Evolutionary conservation across 2,888 invertebrate genomes (phyloP).

Genomic region (Polylopha cassiicola): DNA sequence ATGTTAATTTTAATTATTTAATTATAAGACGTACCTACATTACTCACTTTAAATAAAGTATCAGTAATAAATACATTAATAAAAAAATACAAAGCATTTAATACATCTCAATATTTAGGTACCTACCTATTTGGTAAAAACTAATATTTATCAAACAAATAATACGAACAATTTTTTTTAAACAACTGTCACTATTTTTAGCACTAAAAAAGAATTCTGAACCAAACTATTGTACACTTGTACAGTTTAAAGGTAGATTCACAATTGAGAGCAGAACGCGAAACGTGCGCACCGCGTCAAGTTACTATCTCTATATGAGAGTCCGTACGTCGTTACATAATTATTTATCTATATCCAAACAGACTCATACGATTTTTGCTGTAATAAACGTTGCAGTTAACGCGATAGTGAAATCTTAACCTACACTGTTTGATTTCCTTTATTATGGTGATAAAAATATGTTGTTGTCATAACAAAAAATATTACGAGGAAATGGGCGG

Average conservation of each 20-base stretch:
- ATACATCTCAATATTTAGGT: constrained; percentile 3
- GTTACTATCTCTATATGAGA: constrained; percentile 45
- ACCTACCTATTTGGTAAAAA: too few relatives aligned
- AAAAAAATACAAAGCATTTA: neutral
- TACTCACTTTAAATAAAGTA: neutral
- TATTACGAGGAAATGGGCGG: too few relatives aligned
- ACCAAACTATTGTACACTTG: neutral
- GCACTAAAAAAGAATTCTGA: constrained; percentile 7
- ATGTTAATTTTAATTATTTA: constrained; percentile 18
- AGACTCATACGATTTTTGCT: constrained; percentile 20
- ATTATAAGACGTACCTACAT: neutral
- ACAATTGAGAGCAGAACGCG: constrained; percentile 4
- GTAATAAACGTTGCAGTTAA: constrained; percentile 11
- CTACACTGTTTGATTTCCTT: too few relatives aligned
- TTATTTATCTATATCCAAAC: constrained; percentile 32
- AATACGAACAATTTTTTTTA: too few relatives aligned
- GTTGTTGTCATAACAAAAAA: too few relatives aligned
- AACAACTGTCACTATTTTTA: too few relatives aligned
- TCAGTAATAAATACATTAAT: constrained; percentile 7
- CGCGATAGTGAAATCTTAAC: constrained; percentile 10
- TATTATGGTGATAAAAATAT: too few relatives aligned
- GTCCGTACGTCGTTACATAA: constrained; percentile 56
- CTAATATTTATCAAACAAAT: too few relatives aligned
- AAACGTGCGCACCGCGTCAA: constrained; percentile 38
- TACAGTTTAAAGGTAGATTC: too few relatives aligned